Base-by-base conservation (phyloP, 2,888 invertebrate species). In the Drosophila kuntzei region DNA sequence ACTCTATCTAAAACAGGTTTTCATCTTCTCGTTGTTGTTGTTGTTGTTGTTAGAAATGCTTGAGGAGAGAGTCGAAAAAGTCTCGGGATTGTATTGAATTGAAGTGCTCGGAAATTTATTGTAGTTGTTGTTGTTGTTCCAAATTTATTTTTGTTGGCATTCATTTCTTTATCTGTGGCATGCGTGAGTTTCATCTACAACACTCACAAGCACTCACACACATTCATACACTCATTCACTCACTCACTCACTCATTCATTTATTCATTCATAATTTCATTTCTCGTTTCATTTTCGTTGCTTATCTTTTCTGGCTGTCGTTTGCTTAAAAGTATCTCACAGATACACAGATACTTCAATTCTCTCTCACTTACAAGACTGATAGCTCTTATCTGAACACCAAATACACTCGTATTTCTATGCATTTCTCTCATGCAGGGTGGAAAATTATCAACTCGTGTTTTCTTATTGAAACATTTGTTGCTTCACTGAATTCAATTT, bases 241-340 rank as follows among this genome's bases (percentile, higher is more conserved):
- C 49, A 41, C 32, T 14, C 12, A 36, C 44, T 32, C 32, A 16
- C 7, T 25, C 76, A 76, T 59, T 78, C 55, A 78, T 27, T 74
- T 44, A 68, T 65, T 78, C 76, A 76, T 76, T 76, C 76, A 76
- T 76, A 76, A 78, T 44, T 71, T 49, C 11, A 18, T 59, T 18
- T 63, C 51, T 69, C 39, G 16, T 60, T 76, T 62, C 64, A 78
- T 62, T 69, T 74, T 69, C 12, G 32, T 16, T 50, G 61, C 59
- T 61, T 73, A 73, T 78, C 68, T 66, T 44, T 39, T n/a, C 27
- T 18, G 34, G 25, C 12, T 22, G 43, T 50, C 34, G 50, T 41
- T 67, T 60, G 53, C 16, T 55, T 59, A 36, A 14, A 39, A 44
- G 73, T 75, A 73, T 78, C 75, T 73, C 43, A 51, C 49, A 67